phyloP scores from a whole-genome alignment of 1,140 invertebrate species.

The Belonocnema kinseyi region DNA sequence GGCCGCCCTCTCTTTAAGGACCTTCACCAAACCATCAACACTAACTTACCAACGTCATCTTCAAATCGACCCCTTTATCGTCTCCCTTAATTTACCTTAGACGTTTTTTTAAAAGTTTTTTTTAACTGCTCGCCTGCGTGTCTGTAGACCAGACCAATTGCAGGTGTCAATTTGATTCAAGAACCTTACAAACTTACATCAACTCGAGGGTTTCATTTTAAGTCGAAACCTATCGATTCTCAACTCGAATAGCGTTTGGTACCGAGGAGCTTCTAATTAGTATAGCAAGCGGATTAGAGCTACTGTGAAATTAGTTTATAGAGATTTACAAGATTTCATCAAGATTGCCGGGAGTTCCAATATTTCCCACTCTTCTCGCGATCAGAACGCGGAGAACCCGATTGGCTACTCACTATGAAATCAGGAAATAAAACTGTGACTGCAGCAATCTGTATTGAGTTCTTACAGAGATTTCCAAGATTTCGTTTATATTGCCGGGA shows the following conservation, averaged over 20 bases:
- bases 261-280: slow-evolving; percentile 40
- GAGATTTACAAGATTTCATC: no score
- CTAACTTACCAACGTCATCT: slow-evolving; percentile 45
- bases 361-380: no score
- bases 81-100: slow-evolving; percentile 66
- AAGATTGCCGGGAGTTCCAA: no score
- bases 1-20: slow-evolving; percentile 51
- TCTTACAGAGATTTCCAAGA: no score
- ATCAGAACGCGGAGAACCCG: no score
- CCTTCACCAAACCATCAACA: slow-evolving; percentile 49
- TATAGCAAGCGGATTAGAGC: no score
- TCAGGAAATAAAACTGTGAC: no score
- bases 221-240: slow-evolving; percentile 51
- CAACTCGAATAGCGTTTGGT: slow-evolving; percentile 50
- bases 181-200: slow-evolving; percentile 52
- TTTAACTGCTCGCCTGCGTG: slow-evolving; percentile 42
- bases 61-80: slow-evolving; percentile 44
- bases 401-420: no score
- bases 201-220: slow-evolving; percentile 53
- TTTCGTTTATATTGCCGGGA: no score
- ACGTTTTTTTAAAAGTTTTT: neutral
- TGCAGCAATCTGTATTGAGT: no score
- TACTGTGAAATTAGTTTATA: no score
- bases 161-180: slow-evolving; percentile 68
- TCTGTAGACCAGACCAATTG: slow-evolving; percentile 51